Percentiles rank a stretch among this genome's conserved stretches.
Conservation (phyloP, 2,797 vertebrate genomes). For the Platyrinchus mystaceus region DNA sequence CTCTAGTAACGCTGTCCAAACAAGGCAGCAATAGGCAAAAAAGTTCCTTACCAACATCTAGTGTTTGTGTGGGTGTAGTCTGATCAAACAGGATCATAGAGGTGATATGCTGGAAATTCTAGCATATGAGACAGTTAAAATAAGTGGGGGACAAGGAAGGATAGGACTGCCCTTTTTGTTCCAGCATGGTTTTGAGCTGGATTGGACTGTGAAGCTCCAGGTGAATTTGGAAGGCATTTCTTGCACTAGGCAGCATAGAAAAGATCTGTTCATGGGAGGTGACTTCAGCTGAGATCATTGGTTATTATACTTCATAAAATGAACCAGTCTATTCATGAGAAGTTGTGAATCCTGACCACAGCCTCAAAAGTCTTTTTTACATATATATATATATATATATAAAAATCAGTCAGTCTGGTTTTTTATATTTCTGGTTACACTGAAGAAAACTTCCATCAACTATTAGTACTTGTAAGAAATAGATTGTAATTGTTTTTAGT, state of each 20-base stretch:
- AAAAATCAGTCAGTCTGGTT: not conserved
- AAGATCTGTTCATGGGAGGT: not conserved
- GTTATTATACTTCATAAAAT: not conserved
- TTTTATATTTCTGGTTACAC: not conserved
- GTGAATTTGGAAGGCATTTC: not conserved
- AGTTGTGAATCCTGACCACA: not conserved
- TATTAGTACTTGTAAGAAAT: not conserved
- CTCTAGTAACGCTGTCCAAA: not conserved
- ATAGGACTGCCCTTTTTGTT: not conserved
- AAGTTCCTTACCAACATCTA: not conserved
- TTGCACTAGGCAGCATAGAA: not conserved
- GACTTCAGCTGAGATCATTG: not conserved
- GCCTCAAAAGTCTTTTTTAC: not conserved
- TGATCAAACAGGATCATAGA: not conserved
- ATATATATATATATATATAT: not conserved
- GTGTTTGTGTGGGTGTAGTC: not conserved
- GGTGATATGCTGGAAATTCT: not conserved
- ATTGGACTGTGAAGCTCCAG: not conserved
- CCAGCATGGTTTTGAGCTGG: not conserved
- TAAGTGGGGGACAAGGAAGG: not conserved
- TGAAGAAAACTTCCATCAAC: not conserved
- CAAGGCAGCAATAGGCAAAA: not conserved
- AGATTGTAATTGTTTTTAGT: not conserved
- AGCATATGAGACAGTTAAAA: not conserved
- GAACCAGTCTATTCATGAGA: not conserved